A percentile compares a stretch with the other conserved stretches of the same genome.
Evolutionary conservation across 2,888 invertebrate genomes (phyloP).

Genomic region (Caenorhabditis sp.): DNA sequence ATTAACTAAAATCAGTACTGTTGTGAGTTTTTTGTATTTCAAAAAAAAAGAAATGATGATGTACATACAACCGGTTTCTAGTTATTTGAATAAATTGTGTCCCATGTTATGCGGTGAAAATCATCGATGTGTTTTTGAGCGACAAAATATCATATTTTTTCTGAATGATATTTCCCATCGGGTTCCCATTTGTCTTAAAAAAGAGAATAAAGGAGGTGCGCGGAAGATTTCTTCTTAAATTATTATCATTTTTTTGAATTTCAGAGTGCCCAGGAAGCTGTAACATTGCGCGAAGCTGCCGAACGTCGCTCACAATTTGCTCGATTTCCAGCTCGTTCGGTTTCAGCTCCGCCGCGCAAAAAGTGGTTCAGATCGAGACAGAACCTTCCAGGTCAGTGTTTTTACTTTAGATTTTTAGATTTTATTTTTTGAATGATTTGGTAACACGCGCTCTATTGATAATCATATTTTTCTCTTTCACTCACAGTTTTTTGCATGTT

Average conservation of each 20-base stretch:
- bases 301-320: constrained; percentile 49
- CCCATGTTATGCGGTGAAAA: neutral
- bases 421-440: constrained; percentile 4
- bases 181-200: constrained; percentile 11
- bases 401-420: neutral
- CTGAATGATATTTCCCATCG: constrained; percentile 39
- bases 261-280: constrained; percentile 46
- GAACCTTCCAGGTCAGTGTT: constrained; percentile 18
- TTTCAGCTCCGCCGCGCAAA: constrained; percentile 51
- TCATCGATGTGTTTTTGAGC: neutral
- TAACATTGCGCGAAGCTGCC: constrained; percentile 43
- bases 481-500: too few relatives aligned
- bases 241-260: too few relatives aligned
- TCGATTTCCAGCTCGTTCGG: constrained; percentile 40
- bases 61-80: neutral
- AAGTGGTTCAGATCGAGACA: constrained; percentile 47
- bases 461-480: too few relatives aligned
- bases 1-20: constrained; percentile 26
- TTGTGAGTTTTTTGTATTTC: constrained; percentile 13
- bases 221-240: too few relatives aligned
- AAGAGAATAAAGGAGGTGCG: neutral
- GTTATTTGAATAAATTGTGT: neutral
- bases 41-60: neutral
- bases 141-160: neutral
- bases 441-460: too few relatives aligned